Evolutionary conservation across 2,888 invertebrate species (phyloP).

Genomic region (Andrena hattorfiana): DNA sequence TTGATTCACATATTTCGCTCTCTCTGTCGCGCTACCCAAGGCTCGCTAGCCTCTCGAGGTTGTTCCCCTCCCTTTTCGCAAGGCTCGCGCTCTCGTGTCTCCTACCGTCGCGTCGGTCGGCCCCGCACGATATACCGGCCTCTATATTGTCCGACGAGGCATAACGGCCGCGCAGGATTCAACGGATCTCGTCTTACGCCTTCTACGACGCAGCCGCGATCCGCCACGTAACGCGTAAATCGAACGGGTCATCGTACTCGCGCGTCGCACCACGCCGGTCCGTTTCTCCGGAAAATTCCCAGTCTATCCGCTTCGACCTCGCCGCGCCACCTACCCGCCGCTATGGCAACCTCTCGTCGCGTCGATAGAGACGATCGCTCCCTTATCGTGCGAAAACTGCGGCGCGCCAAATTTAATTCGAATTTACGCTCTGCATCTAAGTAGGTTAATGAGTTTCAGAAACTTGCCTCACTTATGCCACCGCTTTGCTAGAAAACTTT

Average conservation of each 20-base stretch:
- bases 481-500: neutral
- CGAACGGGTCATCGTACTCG: slow-evolving; percentile 77
- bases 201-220: slow-evolving; percentile 65
- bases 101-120: slow-evolving; percentile 21
- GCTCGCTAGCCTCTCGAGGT: neutral
- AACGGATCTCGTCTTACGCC: slow-evolving; percentile 52
- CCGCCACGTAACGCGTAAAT: slow-evolving; percentile 69
- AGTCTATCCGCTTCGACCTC: neutral
- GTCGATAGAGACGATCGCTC: neutral
- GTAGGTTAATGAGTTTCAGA: too few relatives aligned
- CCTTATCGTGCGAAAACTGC: neutral
- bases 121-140: slow-evolving; percentile 48
- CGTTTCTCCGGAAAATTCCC: slow-evolving; percentile 46
- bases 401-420: neutral
- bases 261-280: slow-evolving; percentile 32
- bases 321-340: slow-evolving; percentile 48
- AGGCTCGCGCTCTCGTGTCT: slow-evolving; percentile 10
- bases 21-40: slow-evolving; percentile 9
- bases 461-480: too few relatives aligned
- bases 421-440: too few relatives aligned
- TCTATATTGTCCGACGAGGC: slow-evolving; percentile 38
- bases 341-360: neutral
- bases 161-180: slow-evolving; percentile 39
- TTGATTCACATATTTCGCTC: slow-evolving; percentile 14
- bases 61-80: slow-evolving; percentile 10